Evolutionary conservation across 2,113 vertebrate genomes (phyloP), one percentile per base, ranked within the genome.

Genomic region (Rhizomys pruinosus): DNA sequence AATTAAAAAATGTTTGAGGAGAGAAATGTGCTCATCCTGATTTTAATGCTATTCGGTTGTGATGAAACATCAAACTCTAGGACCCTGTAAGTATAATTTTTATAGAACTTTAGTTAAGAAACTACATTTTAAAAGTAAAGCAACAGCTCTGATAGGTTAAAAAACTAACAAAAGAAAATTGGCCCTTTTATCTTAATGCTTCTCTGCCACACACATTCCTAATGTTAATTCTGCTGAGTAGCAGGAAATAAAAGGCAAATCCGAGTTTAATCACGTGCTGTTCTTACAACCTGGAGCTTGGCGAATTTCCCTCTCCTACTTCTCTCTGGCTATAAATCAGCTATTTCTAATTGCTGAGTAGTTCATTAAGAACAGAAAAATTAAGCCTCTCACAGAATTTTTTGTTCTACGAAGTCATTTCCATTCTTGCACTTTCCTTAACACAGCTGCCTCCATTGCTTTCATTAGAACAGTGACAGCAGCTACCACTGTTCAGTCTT

Each of bases 381-480:
- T 32, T 47, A 61, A 82, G 42, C 7, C 87, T 57, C 86, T 73
- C 42, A 42, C 0, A 8, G 16, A 9, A 82, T 47, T 47, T 90
- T 90, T 82, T 89, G 47, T 94, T 89, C 52, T 89, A 17, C 15
- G 17, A 2, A 63, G 34, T 57, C 84, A 73, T 78, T 78, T 57
- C 20, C n/a, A 17, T 57, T 82, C 39, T 87, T 87, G n/a, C 44
- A 10, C 52, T 39, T 47, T 78, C 5, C 25, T 29, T 68, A 4
- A 5, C 32, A 44, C 15, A 76, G 1, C 89, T 89, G 47, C 55
- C 88, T 78, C 37, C 17, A 23, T 57, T 86, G 39, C 6, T 89
- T 89, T 94, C 69, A 27, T 52, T 84, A 32, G 16, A 72, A 44
- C 87, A 69, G 59, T 37, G 20, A 2, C 89, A 59, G 27, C 39